Evolutionary conservation across 2,888 invertebrate genomes (phyloP).

Genomic region (Tromatobia lineatoria): DNA sequence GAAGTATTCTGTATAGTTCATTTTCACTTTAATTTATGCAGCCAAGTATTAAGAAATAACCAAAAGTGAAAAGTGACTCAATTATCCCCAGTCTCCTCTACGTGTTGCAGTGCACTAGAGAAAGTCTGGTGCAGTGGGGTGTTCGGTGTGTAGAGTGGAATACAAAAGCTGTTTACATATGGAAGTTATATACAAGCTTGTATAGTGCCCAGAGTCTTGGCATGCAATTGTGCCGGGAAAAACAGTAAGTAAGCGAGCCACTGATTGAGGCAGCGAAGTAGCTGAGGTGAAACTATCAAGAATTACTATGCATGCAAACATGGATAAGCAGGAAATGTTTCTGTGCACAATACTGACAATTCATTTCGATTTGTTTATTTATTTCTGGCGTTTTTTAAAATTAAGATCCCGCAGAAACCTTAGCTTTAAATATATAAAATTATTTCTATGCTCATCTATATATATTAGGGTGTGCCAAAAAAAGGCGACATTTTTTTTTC

Average conservation of each 20-base stretch:
- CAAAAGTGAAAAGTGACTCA: no score
- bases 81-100: background rate
- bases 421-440: background rate
- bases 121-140: conserved; percentile 36
- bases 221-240: conserved; percentile 42
- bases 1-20: no score
- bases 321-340: no score
- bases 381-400: background rate
- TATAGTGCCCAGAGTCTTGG: conserved; percentile 19
- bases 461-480: no score
- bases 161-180: conserved; percentile 40
- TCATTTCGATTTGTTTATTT: conserved; percentile 3
- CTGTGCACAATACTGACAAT: conserved; percentile 29
- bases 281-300: conserved; percentile 15
- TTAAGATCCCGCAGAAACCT: background rate
- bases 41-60: no score
- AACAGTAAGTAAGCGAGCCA: conserved; percentile 38
- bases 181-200: conserved; percentile 4
- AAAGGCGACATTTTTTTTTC: no score
- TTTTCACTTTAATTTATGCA: no score
- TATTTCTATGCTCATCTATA: no score
- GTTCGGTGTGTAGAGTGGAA: conserved; percentile 39
- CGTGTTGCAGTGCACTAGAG: conserved; percentile 54
- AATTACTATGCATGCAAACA: conserved; percentile 6
- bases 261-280: conserved; percentile 14